Evolutionary conservation across 2,113 vertebrate species (phyloP).

Genomic region (Turnix velox): DNA sequence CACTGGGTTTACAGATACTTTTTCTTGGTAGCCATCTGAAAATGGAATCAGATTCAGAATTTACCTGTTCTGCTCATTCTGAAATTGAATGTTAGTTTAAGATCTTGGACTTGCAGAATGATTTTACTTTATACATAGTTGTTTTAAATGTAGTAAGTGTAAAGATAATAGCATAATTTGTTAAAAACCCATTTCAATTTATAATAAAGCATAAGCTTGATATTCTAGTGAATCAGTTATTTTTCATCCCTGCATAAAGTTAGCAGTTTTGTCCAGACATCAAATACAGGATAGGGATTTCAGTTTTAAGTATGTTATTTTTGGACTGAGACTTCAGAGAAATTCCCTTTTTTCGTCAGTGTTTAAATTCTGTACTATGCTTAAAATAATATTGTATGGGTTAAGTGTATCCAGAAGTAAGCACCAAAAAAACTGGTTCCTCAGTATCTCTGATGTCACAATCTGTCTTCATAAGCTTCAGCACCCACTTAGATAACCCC

Average conservation of each 20-base stretch:
- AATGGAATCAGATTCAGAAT: background rate
- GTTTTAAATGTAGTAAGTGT: background rate
- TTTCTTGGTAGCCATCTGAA: background rate
- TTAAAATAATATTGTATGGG: background rate
- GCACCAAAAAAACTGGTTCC: background rate
- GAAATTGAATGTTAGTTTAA: background rate
- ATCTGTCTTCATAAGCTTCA: background rate
- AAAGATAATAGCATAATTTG: background rate
- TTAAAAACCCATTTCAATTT: background rate
- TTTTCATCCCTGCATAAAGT: background rate
- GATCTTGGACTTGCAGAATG: background rate
- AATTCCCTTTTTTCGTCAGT: background rate
- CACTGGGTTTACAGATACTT: background rate
- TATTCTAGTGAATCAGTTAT: background rate
- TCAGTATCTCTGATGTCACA: background rate
- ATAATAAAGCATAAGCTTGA: background rate
- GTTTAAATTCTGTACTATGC: background rate
- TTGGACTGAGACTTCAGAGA: background rate
- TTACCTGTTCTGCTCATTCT: background rate
- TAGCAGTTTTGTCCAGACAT: background rate
- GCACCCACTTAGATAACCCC: background rate
- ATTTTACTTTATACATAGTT: background rate
- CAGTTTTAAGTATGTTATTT: background rate
- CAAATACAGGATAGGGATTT: background rate
- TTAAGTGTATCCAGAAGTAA: background rate